Evolutionary conservation across 2,888 invertebrate genomes (phyloP).

Genomic region (Agriopis leucophaearia): DNA sequence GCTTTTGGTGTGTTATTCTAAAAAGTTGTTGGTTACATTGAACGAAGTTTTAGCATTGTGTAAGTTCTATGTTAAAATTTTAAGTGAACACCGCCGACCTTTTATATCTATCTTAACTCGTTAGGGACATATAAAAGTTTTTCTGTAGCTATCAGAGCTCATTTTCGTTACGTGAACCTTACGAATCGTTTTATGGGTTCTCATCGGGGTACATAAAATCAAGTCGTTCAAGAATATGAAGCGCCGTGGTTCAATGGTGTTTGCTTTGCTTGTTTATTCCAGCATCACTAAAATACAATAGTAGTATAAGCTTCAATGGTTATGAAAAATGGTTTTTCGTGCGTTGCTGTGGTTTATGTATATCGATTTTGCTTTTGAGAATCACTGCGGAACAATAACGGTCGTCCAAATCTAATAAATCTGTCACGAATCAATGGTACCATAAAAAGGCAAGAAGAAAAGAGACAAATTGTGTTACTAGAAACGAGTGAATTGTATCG

Average conservation of each 20-base stretch:
- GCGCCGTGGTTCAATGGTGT: constrained; percentile 5
- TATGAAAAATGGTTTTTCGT: constrained; percentile 15
- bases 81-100: constrained; percentile 35
- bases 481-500: constrained; percentile 54
- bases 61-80: constrained; percentile 45
- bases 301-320: background rate
- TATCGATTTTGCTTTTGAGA: constrained; percentile 21
- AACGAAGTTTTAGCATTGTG: constrained; percentile 46
- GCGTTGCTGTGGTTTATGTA: background rate
- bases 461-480: constrained; percentile 42
- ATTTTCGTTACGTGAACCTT: constrained; percentile 43
- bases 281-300: constrained; percentile 6
- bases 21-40: constrained; percentile 45
- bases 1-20: constrained; percentile 46
- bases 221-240: constrained; percentile 26
- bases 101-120: constrained; percentile 38
- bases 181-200: constrained; percentile 43
- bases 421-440: constrained; percentile 32
- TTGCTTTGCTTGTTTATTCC: constrained; percentile 5
- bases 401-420: constrained; percentile 33
- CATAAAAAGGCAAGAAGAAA: constrained; percentile 38
- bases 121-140: constrained; percentile 45
- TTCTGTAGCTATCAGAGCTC: constrained; percentile 45
- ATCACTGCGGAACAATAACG: constrained; percentile 30
- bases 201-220: constrained; percentile 37